phyloP scores from a whole-genome alignment of 1,140 invertebrate species.

The Drosophila tsacasi region DNA sequence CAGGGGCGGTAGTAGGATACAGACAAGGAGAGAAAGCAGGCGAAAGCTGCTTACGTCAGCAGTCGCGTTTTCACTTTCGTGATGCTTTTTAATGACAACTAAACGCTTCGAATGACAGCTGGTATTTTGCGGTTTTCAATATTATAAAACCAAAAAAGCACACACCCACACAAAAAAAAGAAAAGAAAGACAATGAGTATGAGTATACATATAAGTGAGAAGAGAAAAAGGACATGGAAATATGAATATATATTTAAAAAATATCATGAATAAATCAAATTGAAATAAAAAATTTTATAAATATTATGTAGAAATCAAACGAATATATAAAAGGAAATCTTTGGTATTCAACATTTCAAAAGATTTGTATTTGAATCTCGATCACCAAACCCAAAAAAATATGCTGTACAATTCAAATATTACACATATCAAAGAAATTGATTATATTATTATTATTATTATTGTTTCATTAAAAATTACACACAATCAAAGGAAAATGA shows the following conservation, averaged over 20 bases:
- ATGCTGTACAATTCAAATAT: background rate
- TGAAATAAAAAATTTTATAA: background rate
- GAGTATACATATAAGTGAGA: too few relatives aligned
- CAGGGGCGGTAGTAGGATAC: background rate
- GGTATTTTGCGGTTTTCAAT: constrained; percentile 56
- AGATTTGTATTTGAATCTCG: background rate
- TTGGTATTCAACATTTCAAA: background rate
- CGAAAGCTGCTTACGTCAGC: constrained; percentile 37
- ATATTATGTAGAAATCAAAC: background rate
- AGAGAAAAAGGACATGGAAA: background rate
- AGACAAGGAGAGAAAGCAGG: background rate
- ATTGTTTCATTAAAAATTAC: background rate
- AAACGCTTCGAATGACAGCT: constrained; percentile 53
- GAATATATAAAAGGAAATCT: background rate
- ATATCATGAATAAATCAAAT: background rate
- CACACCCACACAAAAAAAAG: background rate
- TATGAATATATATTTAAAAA: background rate
- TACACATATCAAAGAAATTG: too few relatives aligned
- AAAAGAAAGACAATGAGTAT: too few relatives aligned
- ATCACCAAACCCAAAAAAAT: background rate
- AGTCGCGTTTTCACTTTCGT: constrained; percentile 73
- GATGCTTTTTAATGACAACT: constrained; percentile 69
- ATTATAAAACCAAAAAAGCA: constrained; percentile 26
- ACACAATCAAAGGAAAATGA: background rate
- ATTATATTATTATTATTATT: too few relatives aligned